Base-by-base conservation (phyloP, 2,113 vertebrate genomes). In the Grus americana region DNA sequence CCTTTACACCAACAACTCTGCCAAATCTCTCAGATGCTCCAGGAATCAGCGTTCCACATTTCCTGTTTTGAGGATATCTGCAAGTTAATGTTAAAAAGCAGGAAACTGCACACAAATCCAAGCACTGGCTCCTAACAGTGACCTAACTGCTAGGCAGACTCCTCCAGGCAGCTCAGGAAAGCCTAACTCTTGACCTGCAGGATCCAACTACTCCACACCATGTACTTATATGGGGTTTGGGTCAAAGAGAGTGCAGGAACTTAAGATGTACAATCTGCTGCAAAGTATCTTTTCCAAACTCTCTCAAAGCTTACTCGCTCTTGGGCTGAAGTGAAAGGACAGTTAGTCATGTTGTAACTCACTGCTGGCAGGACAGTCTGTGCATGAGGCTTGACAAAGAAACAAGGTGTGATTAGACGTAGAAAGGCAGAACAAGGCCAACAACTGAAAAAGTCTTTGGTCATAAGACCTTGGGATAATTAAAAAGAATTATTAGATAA, bases 151-250 rank as follows among this genome's bases (percentile, higher is more conserved):
- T 8, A 11, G 12, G 38, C 3, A 3, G 38, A 42, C 44, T 73
- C 57, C 46, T 52, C 40, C 55, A 38, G 17, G 42, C 49, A 75
- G 26, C 21, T 85, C 89, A 68, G 52, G 57, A 34, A 74, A 89
- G 44, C 52, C 73, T 26, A 74, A 67, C 2, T 14, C 38, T 27
- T 11, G 8, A 70, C 15, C 55, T 58, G 47, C 30, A 74, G 47
- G 16, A 92, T n/a, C 16, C 84, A 79, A 34, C 32, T 71, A 20
- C 13, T 78, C 46, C 24, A 36, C 22, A 72, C 16, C 67, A 61
- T 0, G 3, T 9, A 22, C 14, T 54, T n/a, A 2, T 0, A 58
- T 10, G 49, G 74, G 42, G 22, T 86, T 50, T 29, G n/a, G 32
- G 23, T 42, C 20, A 79, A 10, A 81, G 34, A 59, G 18, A 78